phyloP scores from a whole-genome alignment of 2,113 vertebrate genomes.

The Psettodes erumei region DNA sequence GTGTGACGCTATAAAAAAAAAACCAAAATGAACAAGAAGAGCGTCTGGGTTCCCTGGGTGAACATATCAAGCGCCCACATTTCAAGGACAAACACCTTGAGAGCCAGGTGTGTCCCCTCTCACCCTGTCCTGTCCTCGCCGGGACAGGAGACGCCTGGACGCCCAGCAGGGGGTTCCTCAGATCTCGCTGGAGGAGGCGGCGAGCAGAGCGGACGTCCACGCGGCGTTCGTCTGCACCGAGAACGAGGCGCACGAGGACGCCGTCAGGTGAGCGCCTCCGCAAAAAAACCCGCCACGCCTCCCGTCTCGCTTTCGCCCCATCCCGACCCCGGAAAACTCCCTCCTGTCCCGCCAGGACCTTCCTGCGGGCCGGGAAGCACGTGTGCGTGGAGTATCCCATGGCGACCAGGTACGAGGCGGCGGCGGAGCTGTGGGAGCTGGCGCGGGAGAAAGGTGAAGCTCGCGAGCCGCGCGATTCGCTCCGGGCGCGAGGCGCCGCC shows the following conservation, averaged over 20 bases:
- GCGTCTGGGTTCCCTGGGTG: too few relatives aligned
- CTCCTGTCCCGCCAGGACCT: slow-evolving; percentile 59
- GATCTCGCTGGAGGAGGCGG: slow-evolving; percentile 87
- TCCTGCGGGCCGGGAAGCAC: slow-evolving; percentile 92
- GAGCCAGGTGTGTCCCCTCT: too few relatives aligned
- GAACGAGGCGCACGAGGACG: slow-evolving; percentile 87
- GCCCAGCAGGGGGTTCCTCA: slow-evolving; percentile 84
- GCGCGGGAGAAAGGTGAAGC: slow-evolving; percentile 89
- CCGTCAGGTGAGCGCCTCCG: slow-evolving; percentile 82
- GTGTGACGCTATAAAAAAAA: too few relatives aligned
- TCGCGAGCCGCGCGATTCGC: too few relatives aligned
- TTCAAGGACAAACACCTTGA: too few relatives aligned
- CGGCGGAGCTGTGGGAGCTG: slow-evolving; percentile 86
- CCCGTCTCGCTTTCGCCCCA: too few relatives aligned
- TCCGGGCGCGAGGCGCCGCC: too few relatives aligned
- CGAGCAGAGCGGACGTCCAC: slow-evolving; percentile 84
- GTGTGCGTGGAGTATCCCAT: slow-evolving; percentile 96
- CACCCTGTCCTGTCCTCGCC: too few relatives aligned
- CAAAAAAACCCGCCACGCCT: background rate
- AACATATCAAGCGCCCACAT: too few relatives aligned
- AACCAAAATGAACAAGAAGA: too few relatives aligned
- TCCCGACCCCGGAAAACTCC: background rate
- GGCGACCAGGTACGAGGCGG: slow-evolving; percentile 82
- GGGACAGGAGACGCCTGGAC: slow-evolving; percentile 85
- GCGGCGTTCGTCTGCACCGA: slow-evolving; percentile 93